Base-by-base conservation (phyloP, 1,140 invertebrate species). In the Teleogryllus occipitalis region DNA sequence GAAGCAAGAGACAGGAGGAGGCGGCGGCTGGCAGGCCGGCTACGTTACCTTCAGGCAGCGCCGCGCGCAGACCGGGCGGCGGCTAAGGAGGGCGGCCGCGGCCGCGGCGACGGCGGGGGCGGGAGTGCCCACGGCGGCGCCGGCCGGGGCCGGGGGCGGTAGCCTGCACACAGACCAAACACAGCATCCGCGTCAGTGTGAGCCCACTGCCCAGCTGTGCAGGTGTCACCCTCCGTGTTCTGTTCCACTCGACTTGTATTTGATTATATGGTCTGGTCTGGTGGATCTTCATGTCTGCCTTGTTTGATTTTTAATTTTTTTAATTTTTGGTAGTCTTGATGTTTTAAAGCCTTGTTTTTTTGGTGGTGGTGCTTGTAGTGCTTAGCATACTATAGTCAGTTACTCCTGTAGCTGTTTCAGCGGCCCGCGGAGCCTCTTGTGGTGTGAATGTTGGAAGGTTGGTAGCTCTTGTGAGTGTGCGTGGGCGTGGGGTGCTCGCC, bases 131-230 rank as follows among this genome's bases (percentile, higher is more conserved):
- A 39, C 54, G 54, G 18, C 10, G 54, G 54, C 54, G 54, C 10
- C 10, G 54, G 54, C 54, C 10, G 10, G 10, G 18, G 54, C 54
- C 54, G 54, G 54, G 54, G 54, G 54, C 54, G 54, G 10, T 10
- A 65, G 54, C 54, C 54, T 65, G 54, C 54, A 65, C 54, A 65
- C 54, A 65, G 54, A 65, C 54, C 54, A 65, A 65, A 65, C 54
- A 65, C 54, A 65, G 54, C 54, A 65, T 18, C 54, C 18, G 54
- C 54, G 54, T 65, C 54, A 65, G 18, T 65, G 18, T 65, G 54
- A 65, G 54, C 18, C 54, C 54, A 65, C 10, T 65, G 54, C 54
- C 54, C 54, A 39, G 54, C 18, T 14, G 18, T 65, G 54, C 54
- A 65, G 54, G 54, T 65, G 54, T 65, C 54, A 65, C 54, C 54